A percentile compares a stretch with the other conserved stretches of the same genome.
Evolutionary conservation across 2,888 invertebrate species (phyloP).

Genomic region (Schizotus pectinicornis): DNA sequence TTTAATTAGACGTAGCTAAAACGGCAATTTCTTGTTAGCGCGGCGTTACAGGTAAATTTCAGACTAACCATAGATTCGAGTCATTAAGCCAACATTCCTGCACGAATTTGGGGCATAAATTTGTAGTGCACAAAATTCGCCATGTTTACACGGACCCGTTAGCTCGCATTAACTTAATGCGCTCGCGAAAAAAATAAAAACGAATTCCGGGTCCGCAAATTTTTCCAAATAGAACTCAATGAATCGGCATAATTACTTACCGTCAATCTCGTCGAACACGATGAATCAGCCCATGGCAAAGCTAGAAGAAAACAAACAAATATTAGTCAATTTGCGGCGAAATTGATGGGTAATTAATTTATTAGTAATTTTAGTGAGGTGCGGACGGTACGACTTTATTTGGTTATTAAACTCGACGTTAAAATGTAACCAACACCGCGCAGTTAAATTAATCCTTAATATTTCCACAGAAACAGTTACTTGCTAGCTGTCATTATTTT

Average conservation of each 20-base stretch:
- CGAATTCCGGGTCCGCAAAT: not conserved
- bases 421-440: conserved; percentile 1
- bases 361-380: conserved; percentile 2
- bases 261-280: conserved; percentile 15
- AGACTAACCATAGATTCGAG: no score
- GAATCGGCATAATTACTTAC: conserved; percentile 23
- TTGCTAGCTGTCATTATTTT: conserved; percentile 18
- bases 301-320: conserved; percentile 22
- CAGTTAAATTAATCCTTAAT: not conserved
- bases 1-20: no score
- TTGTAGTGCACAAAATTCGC: no score
- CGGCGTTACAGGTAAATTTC: no score
- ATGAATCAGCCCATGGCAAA: conserved; percentile 37
- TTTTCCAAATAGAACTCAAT: conserved; percentile 4
- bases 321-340: not conserved
- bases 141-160: no score
- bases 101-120: no score
- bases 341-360: no score
- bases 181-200: no score
- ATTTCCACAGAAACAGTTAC: conserved; percentile 16
- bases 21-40: no score
- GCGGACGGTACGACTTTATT: not conserved
- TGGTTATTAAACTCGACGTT: not conserved
- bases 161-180: no score
- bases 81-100: no score